Percentiles rank a stretch among this genome's conserved stretches.
Evolutionary conservation across 2,888 invertebrate genomes (phyloP).

Genomic region (Papilio demoleus): DNA sequence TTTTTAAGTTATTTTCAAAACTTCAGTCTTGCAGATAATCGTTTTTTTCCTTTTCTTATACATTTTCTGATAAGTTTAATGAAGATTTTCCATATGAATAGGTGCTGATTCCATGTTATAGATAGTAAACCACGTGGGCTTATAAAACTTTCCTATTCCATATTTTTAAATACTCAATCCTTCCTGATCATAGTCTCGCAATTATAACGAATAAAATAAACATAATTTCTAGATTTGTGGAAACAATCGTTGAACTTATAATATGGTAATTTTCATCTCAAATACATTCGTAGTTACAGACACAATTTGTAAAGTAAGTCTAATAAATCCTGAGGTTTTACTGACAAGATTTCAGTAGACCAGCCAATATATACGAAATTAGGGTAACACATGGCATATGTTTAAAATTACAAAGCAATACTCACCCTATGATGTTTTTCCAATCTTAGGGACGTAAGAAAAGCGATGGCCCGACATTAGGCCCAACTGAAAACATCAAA

Average conservation of each 20-base stretch:
- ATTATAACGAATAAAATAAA: not conserved
- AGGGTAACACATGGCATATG: not conserved
- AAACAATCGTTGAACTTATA: not conserved
- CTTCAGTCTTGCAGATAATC: too few relatives aligned
- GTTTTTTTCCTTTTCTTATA: conserved; percentile 53
- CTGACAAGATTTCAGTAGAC: too few relatives aligned
- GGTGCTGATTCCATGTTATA: not conserved
- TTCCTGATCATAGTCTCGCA: not conserved
- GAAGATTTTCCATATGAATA: too few relatives aligned
- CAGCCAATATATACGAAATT: too few relatives aligned
- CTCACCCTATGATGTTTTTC: conserved; percentile 20
- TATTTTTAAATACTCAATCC: not conserved
- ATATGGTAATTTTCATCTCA: not conserved
- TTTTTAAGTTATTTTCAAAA: too few relatives aligned
- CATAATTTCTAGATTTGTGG: not conserved
- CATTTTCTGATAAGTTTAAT: too few relatives aligned
- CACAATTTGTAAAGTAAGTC: too few relatives aligned
- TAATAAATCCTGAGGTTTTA: too few relatives aligned
- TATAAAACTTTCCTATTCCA: not conserved
- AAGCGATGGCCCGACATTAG: conserved; percentile 7
- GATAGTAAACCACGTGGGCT: not conserved
- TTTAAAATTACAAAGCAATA: not conserved
- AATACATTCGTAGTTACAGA: not conserved
- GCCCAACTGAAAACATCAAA: conserved; percentile 16
- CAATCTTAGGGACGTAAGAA: not conserved